Percentiles rank a stretch among this genome's conserved stretches.
Conservation (phyloP, 2,888 invertebrate species). For the Spilarctia lutea region DNA sequence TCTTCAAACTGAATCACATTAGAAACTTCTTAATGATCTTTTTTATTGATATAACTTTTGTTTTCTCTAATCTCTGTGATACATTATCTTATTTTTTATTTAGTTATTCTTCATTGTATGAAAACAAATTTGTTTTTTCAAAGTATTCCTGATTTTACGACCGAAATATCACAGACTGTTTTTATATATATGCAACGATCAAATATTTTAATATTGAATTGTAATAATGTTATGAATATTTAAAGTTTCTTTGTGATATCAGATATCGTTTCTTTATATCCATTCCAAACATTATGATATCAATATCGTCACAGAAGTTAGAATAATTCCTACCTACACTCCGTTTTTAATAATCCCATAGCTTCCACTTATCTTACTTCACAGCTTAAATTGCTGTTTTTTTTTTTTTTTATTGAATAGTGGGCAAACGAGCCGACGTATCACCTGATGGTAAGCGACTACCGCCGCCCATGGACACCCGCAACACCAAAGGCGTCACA, state of each 20-base stretch:
- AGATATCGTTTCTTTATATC: not conserved
- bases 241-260: not conserved
- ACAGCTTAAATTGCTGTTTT: too few species aligned
- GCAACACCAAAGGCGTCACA: too few species aligned
- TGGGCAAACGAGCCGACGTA: too few species aligned
- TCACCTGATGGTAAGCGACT: too few species aligned
- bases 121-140: not conserved
- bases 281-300: too few species aligned
- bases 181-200: not conserved
- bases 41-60: not conserved
- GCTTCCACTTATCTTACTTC: too few species aligned
- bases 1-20: not conserved
- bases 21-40: not conserved
- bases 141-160: not conserved
- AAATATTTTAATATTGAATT: not conserved
- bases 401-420: too few species aligned
- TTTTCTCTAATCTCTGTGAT: not conserved
- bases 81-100: not conserved
- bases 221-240: not conserved
- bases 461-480: too few species aligned
- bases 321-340: too few species aligned
- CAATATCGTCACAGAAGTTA: too few species aligned
- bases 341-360: too few species aligned
- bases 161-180: not conserved
- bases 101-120: not conserved